Evolutionary conservation across 2,113 vertebrate genomes (phyloP), one percentile per base, ranked within the genome.

Genomic region (Poecilia latipinna): DNA sequence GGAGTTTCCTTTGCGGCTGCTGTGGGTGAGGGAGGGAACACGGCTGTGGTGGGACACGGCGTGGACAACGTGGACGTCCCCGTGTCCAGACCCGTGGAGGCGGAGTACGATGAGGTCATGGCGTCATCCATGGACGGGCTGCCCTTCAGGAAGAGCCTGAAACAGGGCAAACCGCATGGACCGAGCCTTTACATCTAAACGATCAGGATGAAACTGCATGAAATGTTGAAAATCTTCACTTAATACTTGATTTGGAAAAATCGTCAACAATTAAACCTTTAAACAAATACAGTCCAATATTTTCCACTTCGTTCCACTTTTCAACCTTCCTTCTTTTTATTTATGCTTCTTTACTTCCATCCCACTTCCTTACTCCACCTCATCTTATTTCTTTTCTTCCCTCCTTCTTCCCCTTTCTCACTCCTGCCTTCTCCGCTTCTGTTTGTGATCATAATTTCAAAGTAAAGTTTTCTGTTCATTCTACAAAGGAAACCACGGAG

Each of bases 71-170:
- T 90, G 73, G 93, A 92, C 1, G 92, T 92, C 70, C 90, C 91
- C 0, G 93, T 93, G 80, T 92, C 92, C 76, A 93, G 28, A 22
- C 91, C 91, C 0, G 92, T 93, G 66, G 91, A 96, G 80, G 77
- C 91, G 1, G 95, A 91, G 82, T 91, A 94, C 1, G 94, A 93
- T 0, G 95, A 93, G 24, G 95, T 93, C 62, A 87, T 94, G 19
- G 94, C 91, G 79, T 95, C 96, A 29, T 98, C 97, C 82, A 95
- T 88, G 1, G 96, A 97, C 1, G 95, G 94, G 76, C 96, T 96
- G 75, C 93, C 94, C 89, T 97, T 98, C 87, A 98, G 83, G 85
- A 98, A 98, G 28, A 97, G 95, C 39, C 97, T 98, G 48, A 10
- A 54, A 51, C 26, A 35, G 63, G 12, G 65, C 35, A 32, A 2